Evolutionary conservation across 37 sponge, comb jelly and placozoan species (phyloP).

Genomic region (Corticium candelabrum): DNA sequence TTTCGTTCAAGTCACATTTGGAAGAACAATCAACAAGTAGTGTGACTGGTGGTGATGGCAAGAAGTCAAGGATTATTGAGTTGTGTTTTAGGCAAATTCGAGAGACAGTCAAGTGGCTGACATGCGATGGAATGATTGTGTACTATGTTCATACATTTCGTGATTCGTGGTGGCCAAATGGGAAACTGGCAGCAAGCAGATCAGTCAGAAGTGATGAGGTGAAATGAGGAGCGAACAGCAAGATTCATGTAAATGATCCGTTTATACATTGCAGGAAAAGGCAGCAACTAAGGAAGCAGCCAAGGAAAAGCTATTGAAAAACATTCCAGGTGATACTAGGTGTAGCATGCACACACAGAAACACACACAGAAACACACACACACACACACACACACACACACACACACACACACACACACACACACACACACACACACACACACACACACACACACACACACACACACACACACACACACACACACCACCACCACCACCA

Average conservation of each 20-base stretch:
- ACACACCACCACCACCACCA: too few relatives aligned
- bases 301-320: slow-evolving; percentile 47
- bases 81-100: slow-evolving; percentile 40
- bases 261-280: slow-evolving; percentile 19
- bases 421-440: too few relatives aligned
- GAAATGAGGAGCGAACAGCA: not conserved
- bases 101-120: slow-evolving; percentile 55
- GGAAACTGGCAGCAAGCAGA: slow-evolving; percentile 20
- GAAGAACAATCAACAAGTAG: slow-evolving; percentile 44
- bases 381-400: too few relatives aligned
- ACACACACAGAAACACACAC: too few relatives aligned
- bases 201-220: slow-evolving; percentile 50
- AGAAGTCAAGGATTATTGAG: not conserved
- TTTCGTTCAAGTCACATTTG: slow-evolving; percentile 74
- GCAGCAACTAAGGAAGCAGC: slow-evolving; percentile 51
- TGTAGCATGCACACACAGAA: too few relatives aligned
- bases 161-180: slow-evolving; percentile 58
- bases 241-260: not conserved
- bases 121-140: slow-evolving; percentile 73
- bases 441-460: too few relatives aligned
- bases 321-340: slow-evolving; percentile 40
- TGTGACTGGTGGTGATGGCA: not conserved
- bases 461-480: too few relatives aligned
- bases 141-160: slow-evolving; percentile 59
- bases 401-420: too few relatives aligned